Evolutionary conservation across 2,113 vertebrate genomes (phyloP).

Genomic region (Charadrius vociferus): DNA sequence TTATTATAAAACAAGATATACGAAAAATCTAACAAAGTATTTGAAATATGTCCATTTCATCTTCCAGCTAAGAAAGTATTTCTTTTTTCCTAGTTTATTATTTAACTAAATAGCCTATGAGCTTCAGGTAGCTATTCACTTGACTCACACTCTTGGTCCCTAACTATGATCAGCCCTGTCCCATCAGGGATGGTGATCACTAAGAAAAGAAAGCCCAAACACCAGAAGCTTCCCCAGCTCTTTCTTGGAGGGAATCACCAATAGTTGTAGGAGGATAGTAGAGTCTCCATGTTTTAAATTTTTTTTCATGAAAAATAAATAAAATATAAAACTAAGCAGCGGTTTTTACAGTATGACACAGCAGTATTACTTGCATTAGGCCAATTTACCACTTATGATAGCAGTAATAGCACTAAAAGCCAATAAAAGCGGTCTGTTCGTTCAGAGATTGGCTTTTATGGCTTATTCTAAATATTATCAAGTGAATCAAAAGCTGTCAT

Average conservation of each 20-base stretch:
- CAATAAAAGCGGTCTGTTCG: constrained; percentile 78
- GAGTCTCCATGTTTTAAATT: background rate
- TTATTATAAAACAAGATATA: background rate
- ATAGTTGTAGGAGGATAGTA: background rate
- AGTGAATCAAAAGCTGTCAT: constrained; percentile 80
- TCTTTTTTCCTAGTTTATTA: background rate
- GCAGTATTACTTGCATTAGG: constrained; percentile 79
- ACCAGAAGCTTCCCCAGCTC: background rate
- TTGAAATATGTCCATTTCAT: background rate
- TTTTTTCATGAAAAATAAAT: constrained; percentile 66
- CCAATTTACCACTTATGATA: constrained; percentile 82
- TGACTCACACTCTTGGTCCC: background rate
- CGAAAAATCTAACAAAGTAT: background rate
- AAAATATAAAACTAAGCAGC: constrained; percentile 66
- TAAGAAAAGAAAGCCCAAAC: background rate
- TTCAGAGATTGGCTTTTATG: constrained; percentile 80
- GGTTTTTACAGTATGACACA: constrained; percentile 75
- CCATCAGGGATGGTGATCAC: background rate
- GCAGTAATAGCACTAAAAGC: constrained; percentile 82
- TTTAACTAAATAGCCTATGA: background rate
- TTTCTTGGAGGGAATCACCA: background rate
- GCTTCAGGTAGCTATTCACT: background rate
- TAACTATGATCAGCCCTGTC: background rate
- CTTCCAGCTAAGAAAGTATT: background rate
- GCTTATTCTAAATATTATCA: constrained; percentile 83